A percentile compares a stretch with the other conserved stretches of the same genome.
Conservation (phyloP, 2,888 invertebrate species). For the Metacarcinus magister region DNA sequence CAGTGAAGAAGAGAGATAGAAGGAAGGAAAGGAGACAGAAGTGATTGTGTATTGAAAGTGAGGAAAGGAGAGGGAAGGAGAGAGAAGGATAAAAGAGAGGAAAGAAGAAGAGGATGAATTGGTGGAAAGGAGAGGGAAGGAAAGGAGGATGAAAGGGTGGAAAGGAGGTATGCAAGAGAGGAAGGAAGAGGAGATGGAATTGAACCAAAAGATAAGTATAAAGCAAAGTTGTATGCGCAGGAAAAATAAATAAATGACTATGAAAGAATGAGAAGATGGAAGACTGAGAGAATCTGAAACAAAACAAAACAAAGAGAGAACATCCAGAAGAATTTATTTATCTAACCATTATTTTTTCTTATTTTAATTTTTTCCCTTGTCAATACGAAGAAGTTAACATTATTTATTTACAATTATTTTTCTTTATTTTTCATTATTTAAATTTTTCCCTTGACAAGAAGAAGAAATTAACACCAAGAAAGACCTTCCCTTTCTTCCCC, state of each 20-base stretch:
- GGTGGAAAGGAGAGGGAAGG: background rate
- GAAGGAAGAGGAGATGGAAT: background rate
- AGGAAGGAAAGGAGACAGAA: too few relatives aligned
- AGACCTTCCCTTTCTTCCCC: too few relatives aligned
- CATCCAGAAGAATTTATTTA: background rate
- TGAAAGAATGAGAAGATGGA: background rate
- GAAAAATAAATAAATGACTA: background rate
- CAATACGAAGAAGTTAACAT: background rate
- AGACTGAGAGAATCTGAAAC: background rate
- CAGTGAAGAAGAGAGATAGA: too few relatives aligned
- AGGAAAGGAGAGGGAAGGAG: too few relatives aligned
- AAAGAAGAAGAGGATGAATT: background rate
- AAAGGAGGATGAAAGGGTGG: background rate
- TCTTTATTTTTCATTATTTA: too few relatives aligned
- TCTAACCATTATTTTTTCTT: background rate
- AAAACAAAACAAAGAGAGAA: background rate
- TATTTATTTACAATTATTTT: background rate
- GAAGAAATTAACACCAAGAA: too few relatives aligned
- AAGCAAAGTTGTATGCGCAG: too few relatives aligned
- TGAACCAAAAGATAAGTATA: too few relatives aligned
- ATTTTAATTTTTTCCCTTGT: background rate
- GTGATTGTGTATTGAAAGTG: too few relatives aligned
- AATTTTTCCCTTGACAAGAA: too few relatives aligned
- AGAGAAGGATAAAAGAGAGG: too few relatives aligned
- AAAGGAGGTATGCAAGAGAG: background rate